A percentile compares a stretch with the other conserved stretches of the same genome.
These are phyloP conservation scores for Apocrypta bakeri DNA, from an alignment of 1,140 invertebrate genomes.

Conservation along the genomic window DNA sequence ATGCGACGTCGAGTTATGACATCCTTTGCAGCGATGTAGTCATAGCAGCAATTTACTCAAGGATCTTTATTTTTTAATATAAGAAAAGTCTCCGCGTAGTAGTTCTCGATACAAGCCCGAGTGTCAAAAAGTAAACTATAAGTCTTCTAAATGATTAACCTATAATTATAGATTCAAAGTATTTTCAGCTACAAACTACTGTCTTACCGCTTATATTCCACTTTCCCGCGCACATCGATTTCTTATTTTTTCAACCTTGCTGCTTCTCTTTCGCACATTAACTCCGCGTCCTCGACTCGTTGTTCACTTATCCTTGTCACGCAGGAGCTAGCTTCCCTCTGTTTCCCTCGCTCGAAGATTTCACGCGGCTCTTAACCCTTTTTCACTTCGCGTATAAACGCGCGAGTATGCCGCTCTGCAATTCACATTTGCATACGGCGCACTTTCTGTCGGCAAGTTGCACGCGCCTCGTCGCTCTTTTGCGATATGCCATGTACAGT, in stretches of 20 bases:
- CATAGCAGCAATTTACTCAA: too few species aligned
- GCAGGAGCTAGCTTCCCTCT: background rate
- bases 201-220: background rate
- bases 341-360: background rate
- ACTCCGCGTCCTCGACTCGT: background rate
- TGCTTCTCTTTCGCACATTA: background rate
- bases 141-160: too few species aligned
- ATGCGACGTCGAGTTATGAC: background rate
- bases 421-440: constrained; percentile 1
- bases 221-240: background rate
- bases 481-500: background rate
- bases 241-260: background rate
- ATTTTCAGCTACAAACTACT: background rate
- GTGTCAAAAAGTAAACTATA: too few species aligned
- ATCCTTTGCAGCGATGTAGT: too few species aligned
- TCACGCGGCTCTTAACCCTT: background rate
- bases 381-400: background rate
- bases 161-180: too few species aligned
- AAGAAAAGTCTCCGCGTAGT: too few species aligned
- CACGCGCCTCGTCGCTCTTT: background rate
- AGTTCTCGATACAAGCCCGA: too few species aligned
- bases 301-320: background rate
- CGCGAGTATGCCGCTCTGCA: background rate
- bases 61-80: too few species aligned
- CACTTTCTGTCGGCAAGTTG: background rate